Evolutionary conservation across 2,888 invertebrate genomes (phyloP).

Genomic region (Dendrolimus houi): DNA sequence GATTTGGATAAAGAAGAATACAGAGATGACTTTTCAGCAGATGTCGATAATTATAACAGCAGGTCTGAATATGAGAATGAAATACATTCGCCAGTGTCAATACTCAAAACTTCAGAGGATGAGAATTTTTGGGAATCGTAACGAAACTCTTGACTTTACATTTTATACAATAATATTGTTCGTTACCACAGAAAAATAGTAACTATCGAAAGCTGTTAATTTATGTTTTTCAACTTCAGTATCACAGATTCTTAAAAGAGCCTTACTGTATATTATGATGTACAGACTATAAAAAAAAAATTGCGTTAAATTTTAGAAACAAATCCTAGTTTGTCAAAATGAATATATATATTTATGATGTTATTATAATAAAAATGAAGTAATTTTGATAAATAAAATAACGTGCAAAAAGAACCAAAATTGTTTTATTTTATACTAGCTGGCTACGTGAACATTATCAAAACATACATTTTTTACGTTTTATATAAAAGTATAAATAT

Average conservation of each 20-base stretch:
- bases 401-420: neutral
- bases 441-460: neutral
- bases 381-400: neutral
- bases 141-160: slow-evolving; percentile 4
- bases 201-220: no score
- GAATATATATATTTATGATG: no score
- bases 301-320: no score
- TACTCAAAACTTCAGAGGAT: slow-evolving; percentile 43
- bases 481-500: neutral
- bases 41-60: slow-evolving; percentile 48
- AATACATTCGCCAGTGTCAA: slow-evolving; percentile 36
- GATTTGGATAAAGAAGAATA: slow-evolving; percentile 31
- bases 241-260: no score
- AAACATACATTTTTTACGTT: neutral
- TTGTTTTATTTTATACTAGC: neutral
- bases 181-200: no score
- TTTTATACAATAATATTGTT: no score
- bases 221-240: no score
- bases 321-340: no score
- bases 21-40: slow-evolving; percentile 44
- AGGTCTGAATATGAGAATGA: slow-evolving; percentile 28
- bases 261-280: no score
- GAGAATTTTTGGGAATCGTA: slow-evolving; percentile 56
- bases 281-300: no score
- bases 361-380: no score